These are phyloP conservation scores for Zosterops lateralis DNA, from an alignment of 2,113 vertebrate genomes.

Conservation along the genomic window DNA sequence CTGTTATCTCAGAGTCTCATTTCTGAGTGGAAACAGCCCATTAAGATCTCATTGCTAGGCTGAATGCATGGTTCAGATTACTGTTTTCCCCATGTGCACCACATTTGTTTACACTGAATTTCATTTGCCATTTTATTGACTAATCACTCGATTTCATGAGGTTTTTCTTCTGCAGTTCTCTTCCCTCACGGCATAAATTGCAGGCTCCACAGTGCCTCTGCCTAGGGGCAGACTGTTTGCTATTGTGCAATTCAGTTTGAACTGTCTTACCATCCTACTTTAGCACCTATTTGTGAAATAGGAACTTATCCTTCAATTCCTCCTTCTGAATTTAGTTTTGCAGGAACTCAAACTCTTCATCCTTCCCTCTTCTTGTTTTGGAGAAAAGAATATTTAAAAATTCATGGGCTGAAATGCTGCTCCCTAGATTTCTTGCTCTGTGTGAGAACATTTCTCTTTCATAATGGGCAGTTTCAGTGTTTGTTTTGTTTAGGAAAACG, in stretches of 20 bases:
- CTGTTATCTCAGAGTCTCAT: not conserved
- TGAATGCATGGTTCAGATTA: not conserved
- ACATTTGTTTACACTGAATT: slow-evolving; percentile 39
- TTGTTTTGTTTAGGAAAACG: not conserved
- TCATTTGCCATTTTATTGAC: slow-evolving; percentile 42
- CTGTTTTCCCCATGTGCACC: slow-evolving; percentile 13
- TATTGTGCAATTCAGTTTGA: not conserved
- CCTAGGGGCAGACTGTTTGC: not conserved
- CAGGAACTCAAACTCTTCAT: not conserved
- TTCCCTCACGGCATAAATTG: not conserved
- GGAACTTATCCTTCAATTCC: not conserved
- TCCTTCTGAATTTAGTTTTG: not conserved
- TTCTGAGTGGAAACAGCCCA: slow-evolving; percentile 7
- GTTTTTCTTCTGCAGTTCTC: not conserved
- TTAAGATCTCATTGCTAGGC: slow-evolving; percentile 38
- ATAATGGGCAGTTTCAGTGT: not conserved
- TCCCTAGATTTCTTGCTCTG: not conserved
- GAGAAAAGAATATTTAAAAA: not conserved
- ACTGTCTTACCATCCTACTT: not conserved
- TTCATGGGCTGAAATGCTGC: not conserved
- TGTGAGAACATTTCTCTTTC: not conserved
- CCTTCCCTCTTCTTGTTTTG: not conserved
- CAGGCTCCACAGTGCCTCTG: not conserved
- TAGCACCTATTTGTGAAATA: not conserved
- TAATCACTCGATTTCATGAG: slow-evolving; percentile 15